phyloP scores from a whole-genome alignment of 2,888 invertebrate genomes.

The Nineta flava region DNA sequence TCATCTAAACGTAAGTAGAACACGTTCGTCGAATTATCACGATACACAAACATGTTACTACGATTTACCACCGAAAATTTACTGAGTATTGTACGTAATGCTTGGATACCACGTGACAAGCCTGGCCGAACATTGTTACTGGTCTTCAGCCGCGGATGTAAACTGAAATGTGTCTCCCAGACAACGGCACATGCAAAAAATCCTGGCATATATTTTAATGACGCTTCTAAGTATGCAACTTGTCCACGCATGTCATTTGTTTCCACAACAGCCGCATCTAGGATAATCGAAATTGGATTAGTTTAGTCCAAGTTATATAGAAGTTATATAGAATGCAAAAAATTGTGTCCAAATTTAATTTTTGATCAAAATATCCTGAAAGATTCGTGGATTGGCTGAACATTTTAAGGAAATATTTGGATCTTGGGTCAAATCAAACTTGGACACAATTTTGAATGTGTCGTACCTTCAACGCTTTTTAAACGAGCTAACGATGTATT shows the following conservation, averaged over 20 bases:
- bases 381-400: no score
- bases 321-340: no score
- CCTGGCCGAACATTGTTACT: conserved; percentile 41
- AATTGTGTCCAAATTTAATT: no score
- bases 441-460: not conserved
- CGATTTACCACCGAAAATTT: conserved; percentile 55
- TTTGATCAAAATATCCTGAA: no score
- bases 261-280: conserved; percentile 20
- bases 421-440: not conserved
- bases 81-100: conserved; percentile 45
- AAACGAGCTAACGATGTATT: conserved; percentile 21
- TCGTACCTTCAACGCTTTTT: conserved; percentile 24
- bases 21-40: conserved; percentile 43
- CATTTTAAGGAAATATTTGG: not conserved
- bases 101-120: conserved; percentile 43
- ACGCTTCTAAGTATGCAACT: conserved; percentile 25
- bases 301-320: no score
- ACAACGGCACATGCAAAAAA: conserved; percentile 59
- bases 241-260: conserved; percentile 19
- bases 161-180: conserved; percentile 48
- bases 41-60: conserved; percentile 61
- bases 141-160: conserved; percentile 55
- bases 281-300: no score
- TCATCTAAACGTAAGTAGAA: conserved; percentile 37
- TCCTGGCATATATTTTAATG: conserved; percentile 40